phyloP scores from a whole-genome alignment of 2,113 vertebrate species.

The Oncorhynchus masou region DNA sequence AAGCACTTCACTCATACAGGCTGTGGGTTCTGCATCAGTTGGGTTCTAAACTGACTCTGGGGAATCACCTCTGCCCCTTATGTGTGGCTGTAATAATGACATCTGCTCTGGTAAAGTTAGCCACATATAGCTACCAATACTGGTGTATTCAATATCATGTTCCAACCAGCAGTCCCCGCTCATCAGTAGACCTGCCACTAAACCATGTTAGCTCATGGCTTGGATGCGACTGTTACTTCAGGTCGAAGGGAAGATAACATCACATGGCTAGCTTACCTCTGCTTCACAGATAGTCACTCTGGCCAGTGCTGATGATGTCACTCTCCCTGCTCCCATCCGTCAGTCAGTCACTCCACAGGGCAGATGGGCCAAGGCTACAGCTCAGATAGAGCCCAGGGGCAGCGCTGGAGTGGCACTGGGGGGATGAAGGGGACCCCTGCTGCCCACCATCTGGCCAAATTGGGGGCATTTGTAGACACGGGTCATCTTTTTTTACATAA shows the following conservation, averaged over 20 bases:
- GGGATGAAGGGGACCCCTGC: conserved; percentile 58
- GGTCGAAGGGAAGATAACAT: neutral
- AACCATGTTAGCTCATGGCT: too few species aligned
- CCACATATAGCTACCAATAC: neutral
- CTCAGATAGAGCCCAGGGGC: conserved; percentile 56
- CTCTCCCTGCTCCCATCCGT: conserved; percentile 24
- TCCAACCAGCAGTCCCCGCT: neutral
- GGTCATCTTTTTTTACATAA: conserved; percentile 62
- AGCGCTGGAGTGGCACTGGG: conserved; percentile 58
- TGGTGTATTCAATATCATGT: neutral
- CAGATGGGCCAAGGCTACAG: conserved; percentile 50
- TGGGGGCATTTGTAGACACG: conserved; percentile 64
- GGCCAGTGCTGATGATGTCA: conserved; percentile 30
- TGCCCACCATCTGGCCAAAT: conserved; percentile 74
- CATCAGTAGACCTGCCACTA: too few species aligned
- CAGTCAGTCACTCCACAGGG: conserved; percentile 15
- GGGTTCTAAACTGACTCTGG: conserved; percentile 62
- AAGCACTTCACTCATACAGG: conserved; percentile 63
- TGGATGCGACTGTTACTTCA: neutral
- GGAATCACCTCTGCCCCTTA: conserved; percentile 66
- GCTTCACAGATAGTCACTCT: neutral
- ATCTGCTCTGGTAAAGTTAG: conserved; percentile 15
- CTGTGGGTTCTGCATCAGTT: conserved; percentile 64
- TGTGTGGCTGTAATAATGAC: conserved; percentile 63
- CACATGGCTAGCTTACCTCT: neutral